phyloP scores from a whole-genome alignment of 2,888 invertebrate genomes.

The Oeneis ivallda region DNA sequence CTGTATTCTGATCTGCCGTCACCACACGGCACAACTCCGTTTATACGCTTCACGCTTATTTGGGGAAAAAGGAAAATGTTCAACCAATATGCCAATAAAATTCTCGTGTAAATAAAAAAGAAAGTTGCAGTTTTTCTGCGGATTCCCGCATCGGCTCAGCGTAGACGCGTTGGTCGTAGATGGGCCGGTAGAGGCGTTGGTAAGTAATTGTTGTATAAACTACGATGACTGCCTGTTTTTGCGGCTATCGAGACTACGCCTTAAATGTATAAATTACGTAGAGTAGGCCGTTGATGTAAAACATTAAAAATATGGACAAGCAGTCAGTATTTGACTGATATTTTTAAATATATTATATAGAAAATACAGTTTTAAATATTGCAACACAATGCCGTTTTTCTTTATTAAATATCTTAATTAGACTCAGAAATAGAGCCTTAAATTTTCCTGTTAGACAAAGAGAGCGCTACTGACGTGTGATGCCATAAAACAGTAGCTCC shows the following conservation, averaged over 20 bases:
- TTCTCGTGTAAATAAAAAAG: background rate
- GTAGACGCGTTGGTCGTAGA: conserved; percentile 21
- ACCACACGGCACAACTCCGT: background rate
- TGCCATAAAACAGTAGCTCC: no score
- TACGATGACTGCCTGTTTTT: conserved; percentile 53
- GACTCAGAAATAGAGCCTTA: no score
- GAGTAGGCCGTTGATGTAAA: background rate
- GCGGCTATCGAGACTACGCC: conserved; percentile 43
- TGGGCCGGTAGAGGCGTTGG: conserved; percentile 50
- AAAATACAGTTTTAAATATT: no score
- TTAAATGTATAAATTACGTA: conserved; percentile 22
- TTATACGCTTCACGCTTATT: background rate
- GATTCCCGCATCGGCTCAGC: conserved; percentile 7
- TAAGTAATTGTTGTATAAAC: conserved; percentile 66
- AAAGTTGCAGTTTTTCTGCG: background rate
- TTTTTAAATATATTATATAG: no score
- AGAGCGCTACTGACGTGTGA: no score
- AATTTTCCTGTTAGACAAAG: no score
- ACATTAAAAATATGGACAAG: background rate
- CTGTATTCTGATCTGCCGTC: no score
- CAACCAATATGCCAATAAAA: background rate
- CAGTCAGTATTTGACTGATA: no score
- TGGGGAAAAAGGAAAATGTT: background rate
- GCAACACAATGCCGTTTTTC: no score
- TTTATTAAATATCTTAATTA: no score